Evolutionary conservation across 2,113 vertebrate genomes (phyloP), one percentile per base, ranked within the genome.

Genomic region (Anser cygnoides): DNA sequence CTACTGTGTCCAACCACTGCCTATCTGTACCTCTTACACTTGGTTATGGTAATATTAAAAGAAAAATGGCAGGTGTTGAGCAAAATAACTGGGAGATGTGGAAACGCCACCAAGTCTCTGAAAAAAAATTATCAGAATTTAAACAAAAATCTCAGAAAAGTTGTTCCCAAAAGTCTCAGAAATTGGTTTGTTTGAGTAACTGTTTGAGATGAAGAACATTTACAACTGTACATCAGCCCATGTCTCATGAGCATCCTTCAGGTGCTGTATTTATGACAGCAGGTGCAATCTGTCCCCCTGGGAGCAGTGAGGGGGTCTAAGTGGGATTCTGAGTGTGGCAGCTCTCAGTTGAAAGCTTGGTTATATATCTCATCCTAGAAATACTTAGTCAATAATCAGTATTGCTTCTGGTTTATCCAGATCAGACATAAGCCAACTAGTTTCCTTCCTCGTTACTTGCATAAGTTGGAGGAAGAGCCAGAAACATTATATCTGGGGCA

Each of bases 381-480:
- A 35, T 87, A 81, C 73, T 89, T 93, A 35, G 76, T 92, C 52
- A 52, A 92, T 87, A 86, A 57, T 86, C 57, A 54, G 10, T 90
- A 63, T 63, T 65, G n/a, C 37, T 90, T 93, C 59, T 57, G 68
- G 44, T 92, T 95, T 90, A 67, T 84, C 52, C 75, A 94, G 50
- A 59, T 90, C 58, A 85, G 50, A 70, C 11, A 7, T 79, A 94
- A 88, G 46, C 71, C 26, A 67, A 7, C 22, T 87, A 37, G 11
- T 39, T 84, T 95, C 57, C 59, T 88, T 87, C 61, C 89, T 86
- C 13, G 13, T 83, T 85, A 93, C 71, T 94, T n/a, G 22, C 43
- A 88, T 55, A 83, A 80, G 46, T 4, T 89, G 66, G 33, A 87
- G 39, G 57, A 91, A 77, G 22, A 78, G 21, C 31, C 77, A 46